Evolutionary conservation across 1,140 invertebrate species (phyloP).

Genomic region (Drosophila seguyi): DNA sequence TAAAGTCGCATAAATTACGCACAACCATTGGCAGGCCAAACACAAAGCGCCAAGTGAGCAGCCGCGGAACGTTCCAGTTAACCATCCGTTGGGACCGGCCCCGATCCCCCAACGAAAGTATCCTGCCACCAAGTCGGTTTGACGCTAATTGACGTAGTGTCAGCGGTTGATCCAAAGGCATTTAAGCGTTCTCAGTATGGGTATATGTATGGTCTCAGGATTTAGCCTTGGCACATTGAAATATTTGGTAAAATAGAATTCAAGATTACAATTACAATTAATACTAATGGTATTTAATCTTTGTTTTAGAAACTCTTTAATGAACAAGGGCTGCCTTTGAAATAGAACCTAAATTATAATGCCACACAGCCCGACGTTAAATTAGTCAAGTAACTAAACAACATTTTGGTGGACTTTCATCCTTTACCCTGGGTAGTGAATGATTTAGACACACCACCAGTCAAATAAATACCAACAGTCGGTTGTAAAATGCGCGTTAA

Average conservation of each 20-base stretch:
- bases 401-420: slow-evolving; percentile 9
- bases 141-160: slow-evolving; percentile 67
- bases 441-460: slow-evolving; percentile 33
- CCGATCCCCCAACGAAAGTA: not conserved
- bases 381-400: not conserved
- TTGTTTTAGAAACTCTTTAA: not conserved
- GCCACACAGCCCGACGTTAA: not conserved
- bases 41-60: slow-evolving; percentile 49
- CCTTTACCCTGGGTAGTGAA: not conserved
- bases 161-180: slow-evolving; percentile 38
- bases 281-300: not conserved
- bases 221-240: not conserved
- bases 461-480: slow-evolving; percentile 64
- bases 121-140: slow-evolving; percentile 41
- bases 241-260: not conserved
- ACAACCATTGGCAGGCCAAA: slow-evolving; percentile 59
- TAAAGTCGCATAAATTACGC: slow-evolving; percentile 82
- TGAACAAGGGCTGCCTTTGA: not conserved
- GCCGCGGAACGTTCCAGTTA: slow-evolving; percentile 14
- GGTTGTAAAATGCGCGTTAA: slow-evolving; percentile 73
- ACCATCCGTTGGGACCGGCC: slow-evolving; percentile 1
- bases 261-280: not conserved
- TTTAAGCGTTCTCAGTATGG: not conserved
- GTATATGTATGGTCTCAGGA: not conserved
- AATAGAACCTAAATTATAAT: not conserved